These are phyloP conservation scores for Epinotia demarniana DNA, from an alignment of 2,888 invertebrate species.

Conservation along the genomic window DNA sequence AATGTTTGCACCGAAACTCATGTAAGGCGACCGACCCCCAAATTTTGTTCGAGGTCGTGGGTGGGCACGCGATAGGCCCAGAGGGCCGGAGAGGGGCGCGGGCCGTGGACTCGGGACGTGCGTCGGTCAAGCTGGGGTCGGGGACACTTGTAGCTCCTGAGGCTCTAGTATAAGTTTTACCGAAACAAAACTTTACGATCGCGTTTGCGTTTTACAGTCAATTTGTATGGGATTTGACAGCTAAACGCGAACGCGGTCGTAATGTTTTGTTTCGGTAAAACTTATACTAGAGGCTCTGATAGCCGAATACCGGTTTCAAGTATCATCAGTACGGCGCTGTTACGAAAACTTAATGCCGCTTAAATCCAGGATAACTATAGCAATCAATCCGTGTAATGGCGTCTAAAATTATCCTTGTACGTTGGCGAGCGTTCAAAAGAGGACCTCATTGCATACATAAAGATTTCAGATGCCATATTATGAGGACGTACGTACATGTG, in stretches of 20 bases:
- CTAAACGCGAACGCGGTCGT: no score
- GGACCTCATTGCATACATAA: background rate
- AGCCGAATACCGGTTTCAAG: conserved; percentile 12
- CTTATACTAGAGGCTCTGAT: no score
- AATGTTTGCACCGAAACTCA: conserved; percentile 37
- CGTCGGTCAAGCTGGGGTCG: conserved; percentile 25
- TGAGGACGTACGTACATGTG: background rate
- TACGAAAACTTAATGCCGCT: conserved; percentile 41
- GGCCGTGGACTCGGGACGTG: conserved; percentile 29
- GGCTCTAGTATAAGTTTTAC: no score
- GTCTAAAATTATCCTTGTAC: conserved; percentile 32
- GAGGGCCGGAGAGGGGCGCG: conserved; percentile 6
- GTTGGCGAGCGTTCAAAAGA: background rate
- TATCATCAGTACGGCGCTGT: conserved; percentile 43
- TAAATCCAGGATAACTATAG: conserved; percentile 35
- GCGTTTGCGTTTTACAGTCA: no score
- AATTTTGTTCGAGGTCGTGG: conserved; percentile 43
- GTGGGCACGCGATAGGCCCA: conserved; percentile 21
- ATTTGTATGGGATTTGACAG: no score
- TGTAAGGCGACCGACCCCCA: conserved; percentile 45
- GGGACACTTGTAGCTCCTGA: conserved; percentile 51
- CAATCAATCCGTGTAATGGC: conserved; percentile 36
- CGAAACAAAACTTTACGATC: no score
- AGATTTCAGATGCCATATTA: background rate
- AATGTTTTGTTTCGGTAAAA: no score